Evolutionary conservation across 1,140 invertebrate genomes (phyloP).

Genomic region (Thaumetopoea pityocampa): DNA sequence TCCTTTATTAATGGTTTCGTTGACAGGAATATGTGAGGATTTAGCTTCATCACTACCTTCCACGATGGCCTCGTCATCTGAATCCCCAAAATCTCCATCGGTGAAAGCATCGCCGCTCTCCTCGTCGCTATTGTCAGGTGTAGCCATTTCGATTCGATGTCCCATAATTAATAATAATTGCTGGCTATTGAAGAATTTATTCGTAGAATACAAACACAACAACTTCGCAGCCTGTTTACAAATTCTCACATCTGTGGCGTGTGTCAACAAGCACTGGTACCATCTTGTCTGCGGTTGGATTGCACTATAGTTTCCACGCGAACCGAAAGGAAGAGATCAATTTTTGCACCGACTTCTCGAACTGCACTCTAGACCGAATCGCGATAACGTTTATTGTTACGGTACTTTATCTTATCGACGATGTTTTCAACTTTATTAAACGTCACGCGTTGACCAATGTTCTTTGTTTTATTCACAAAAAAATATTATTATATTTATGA

Average conservation of each 20-base stretch:
- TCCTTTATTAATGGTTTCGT: conserved; percentile 54
- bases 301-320: conserved; percentile 24
- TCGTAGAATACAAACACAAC: conserved; percentile 29
- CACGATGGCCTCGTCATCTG: conserved; percentile 53
- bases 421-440: conserved; percentile 40
- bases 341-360: conserved; percentile 36
- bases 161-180: conserved; percentile 40
- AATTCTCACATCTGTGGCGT: conserved; percentile 33
- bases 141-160: conserved; percentile 40
- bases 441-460: conserved; percentile 35
- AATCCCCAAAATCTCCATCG: conserved; percentile 65
- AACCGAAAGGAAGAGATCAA: conserved; percentile 55
- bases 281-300: conserved; percentile 10
- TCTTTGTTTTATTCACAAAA: conserved; percentile 27
- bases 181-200: conserved; percentile 30
- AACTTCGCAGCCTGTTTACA: conserved; percentile 27
- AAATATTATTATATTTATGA: conserved; percentile 9
- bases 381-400: conserved; percentile 38
- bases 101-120: conserved; percentile 67
- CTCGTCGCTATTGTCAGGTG: conserved; percentile 56
- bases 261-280: conserved; percentile 27
- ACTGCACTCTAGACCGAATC: conserved; percentile 31
- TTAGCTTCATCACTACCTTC: conserved; percentile 28
- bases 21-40: conserved; percentile 35
- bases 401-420: conserved; percentile 47